These are phyloP conservation scores for Pachyuromys duprasi DNA, from an alignment of 2,797 vertebrate species.

Conservation along the genomic window DNA sequence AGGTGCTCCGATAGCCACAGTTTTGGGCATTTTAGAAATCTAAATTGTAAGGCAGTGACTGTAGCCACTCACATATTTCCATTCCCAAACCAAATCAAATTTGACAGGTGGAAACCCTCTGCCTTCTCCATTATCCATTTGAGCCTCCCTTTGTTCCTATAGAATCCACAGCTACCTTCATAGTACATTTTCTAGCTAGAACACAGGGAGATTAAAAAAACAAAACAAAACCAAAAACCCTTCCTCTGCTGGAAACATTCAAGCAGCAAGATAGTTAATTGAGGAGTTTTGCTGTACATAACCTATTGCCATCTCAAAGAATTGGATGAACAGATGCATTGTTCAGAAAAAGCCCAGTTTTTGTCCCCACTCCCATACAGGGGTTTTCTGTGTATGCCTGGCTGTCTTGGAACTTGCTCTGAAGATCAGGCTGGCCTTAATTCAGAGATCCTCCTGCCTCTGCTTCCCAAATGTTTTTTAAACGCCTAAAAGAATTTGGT, in stretches of 20 bases:
- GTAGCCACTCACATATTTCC: neutral
- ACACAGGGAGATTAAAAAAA: slow-evolving; percentile 10
- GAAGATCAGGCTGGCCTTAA: neutral
- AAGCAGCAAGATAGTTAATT: slow-evolving; percentile 38
- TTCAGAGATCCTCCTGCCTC: neutral
- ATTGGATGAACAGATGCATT: slow-evolving; percentile 10
- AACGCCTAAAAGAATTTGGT: slow-evolving; percentile 33
- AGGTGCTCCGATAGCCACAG: neutral
- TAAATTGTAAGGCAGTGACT: neutral
- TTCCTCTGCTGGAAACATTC: slow-evolving; percentile 30
- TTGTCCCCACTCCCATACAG: neutral
- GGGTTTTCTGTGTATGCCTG: neutral
- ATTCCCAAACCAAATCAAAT: slow-evolving; percentile 25
- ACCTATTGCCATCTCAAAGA: neutral
- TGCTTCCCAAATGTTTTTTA: neutral
- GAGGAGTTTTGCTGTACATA: slow-evolving; percentile 38
- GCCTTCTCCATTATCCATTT: neutral
- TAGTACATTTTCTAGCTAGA: slow-evolving; percentile 55
- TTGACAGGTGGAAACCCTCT: slow-evolving; percentile 23
- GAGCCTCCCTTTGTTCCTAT: slow-evolving; percentile 14
- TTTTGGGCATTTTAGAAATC: slow-evolving; percentile 35
- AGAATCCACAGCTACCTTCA: slow-evolving; percentile 19
- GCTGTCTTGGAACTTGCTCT: neutral
- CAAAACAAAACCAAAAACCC: neutral
- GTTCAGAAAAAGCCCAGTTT: neutral